Base-by-base conservation (phyloP, 2,888 invertebrate genomes). In the Nymphalis c-album region DNA sequence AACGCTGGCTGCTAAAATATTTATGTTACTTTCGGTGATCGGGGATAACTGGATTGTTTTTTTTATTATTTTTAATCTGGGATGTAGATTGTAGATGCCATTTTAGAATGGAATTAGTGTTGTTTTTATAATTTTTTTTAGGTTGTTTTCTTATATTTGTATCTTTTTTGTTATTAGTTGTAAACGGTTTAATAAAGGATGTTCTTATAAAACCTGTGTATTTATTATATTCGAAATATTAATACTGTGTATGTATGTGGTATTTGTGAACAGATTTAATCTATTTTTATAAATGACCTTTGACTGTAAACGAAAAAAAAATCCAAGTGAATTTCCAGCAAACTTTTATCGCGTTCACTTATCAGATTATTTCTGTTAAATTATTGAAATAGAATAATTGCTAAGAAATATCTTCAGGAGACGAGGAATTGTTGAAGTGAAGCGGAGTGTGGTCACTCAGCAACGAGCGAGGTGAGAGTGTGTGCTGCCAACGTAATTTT, bases 391-490 rank as follows among this genome's bases (percentile, higher is more conserved):
- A 51, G 22, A 16, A 31, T n/a, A 17, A 17, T 35, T 55, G 8
- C 31, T 55, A 31, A 55, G 55, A 31, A 31, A 31, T 55, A 35
- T n/a, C 55, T n/a, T 2, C 31, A 31, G 55, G 7, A 31, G 22
- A n/a, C 8, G n/a, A 55, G 7, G 31, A n/a, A 7, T 55, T 5
- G 53, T 53, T 53, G 26, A 55, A 2, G n/a, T 16, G 31, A 17
- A 2, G 26, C 8, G 13, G n/a, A 8, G 5, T 51, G 13, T n/a
- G 31, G 26, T 53, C 26, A 53, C 26, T 10, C 31, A 31, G 31
- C n/a, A n/a, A 13, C n/a, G 2, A 7, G 16, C 55, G 55, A 55
- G 55, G 55, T 55, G 31, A 55, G 55, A 31, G 53, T 53, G 55
- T 55, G 31, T 31, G 31, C 35, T 17, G 13, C 4, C 40, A 40